These are phyloP conservation scores for Cheilosia vernalis DNA, from an alignment of 2,888 invertebrate species.

Conservation along the genomic window DNA sequence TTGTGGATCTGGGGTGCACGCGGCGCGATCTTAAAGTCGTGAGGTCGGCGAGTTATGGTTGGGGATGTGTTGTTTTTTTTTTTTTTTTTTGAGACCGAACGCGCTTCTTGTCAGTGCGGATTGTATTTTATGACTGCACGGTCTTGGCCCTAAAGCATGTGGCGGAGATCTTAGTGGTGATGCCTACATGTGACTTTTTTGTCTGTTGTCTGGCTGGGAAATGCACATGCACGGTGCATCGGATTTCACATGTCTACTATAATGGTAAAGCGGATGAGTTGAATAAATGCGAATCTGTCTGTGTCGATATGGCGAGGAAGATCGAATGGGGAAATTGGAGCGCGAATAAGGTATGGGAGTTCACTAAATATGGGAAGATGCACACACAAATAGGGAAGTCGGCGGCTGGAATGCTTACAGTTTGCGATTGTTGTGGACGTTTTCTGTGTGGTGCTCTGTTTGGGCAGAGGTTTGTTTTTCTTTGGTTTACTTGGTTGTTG, in stretches of 20 bases:
- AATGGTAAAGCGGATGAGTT: slow-evolving; percentile 38
- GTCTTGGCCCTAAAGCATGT: slow-evolving; percentile 59
- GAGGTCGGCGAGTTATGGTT: slow-evolving; percentile 8
- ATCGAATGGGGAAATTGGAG: slow-evolving; percentile 65
- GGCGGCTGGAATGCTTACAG: slow-evolving; percentile 51
- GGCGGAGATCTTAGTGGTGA: slow-evolving; percentile 41
- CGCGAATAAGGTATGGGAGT: slow-evolving; percentile 66
- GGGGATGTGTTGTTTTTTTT: slow-evolving; percentile 22
- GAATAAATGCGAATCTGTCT: slow-evolving; percentile 38
- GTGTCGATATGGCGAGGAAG: slow-evolving; percentile 18
- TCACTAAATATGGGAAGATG: slow-evolving; percentile 66
- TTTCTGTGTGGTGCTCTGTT: slow-evolving; percentile 31
- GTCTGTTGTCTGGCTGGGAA: slow-evolving; percentile 19
- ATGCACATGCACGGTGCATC: slow-evolving; percentile 32
- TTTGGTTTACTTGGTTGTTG: slow-evolving; percentile 29
- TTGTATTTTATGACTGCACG: slow-evolving; percentile 69
- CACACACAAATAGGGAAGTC: slow-evolving; percentile 68
- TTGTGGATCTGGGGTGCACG: slow-evolving; percentile 29
- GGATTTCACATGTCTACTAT: slow-evolving; percentile 27
- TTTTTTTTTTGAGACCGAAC: slow-evolving; percentile 29
- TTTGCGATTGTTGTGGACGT: slow-evolving; percentile 28
- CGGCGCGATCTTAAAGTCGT: slow-evolving; percentile 32
- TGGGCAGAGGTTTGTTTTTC: slow-evolving; percentile 45
- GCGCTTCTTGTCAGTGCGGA: slow-evolving; percentile 66
- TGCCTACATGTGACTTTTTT: slow-evolving; percentile 35